Conservation (phyloP, 2,888 invertebrate species). For the Allygus modestus region DNA sequence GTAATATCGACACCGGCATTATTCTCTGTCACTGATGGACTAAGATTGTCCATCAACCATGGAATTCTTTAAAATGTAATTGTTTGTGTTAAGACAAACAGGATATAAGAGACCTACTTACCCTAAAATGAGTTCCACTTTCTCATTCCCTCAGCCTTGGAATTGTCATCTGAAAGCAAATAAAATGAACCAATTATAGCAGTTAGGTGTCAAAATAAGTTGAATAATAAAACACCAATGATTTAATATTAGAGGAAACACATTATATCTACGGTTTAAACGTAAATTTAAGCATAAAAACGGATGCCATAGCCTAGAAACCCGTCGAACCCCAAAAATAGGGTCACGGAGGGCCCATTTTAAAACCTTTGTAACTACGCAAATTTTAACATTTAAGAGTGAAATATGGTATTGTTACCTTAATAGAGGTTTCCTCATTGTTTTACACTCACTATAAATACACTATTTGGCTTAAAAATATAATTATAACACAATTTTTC, state of each 20-base stretch:
- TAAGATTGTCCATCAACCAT: too few relatives aligned
- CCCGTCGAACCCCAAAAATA: conserved; percentile 70
- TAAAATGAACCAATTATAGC: not conserved
- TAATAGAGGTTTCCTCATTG: conserved; percentile 65
- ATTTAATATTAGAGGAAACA: not conserved
- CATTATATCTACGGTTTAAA: not conserved
- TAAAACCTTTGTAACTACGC: conserved; percentile 20
- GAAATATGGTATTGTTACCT: conserved; percentile 55
- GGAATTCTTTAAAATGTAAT: not conserved
- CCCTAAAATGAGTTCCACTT: conserved; percentile 69
- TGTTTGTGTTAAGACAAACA: conserved; percentile 35
- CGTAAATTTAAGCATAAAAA: conserved; percentile 52
- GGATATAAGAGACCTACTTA: conserved; percentile 68
- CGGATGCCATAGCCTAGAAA: conserved; percentile 69
- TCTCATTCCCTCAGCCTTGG: conserved; percentile 66
- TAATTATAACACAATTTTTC: conserved; percentile 64
- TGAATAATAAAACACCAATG: not conserved
- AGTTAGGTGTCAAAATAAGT: not conserved
- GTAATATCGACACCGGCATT: too few relatives aligned
- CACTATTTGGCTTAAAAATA: conserved; percentile 57
- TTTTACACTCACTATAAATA: conserved; percentile 62
- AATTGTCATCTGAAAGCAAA: conserved; percentile 63
- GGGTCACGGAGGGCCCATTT: conserved; percentile 67
- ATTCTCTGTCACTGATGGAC: too few relatives aligned
- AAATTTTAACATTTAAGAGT: not conserved